A percentile compares a stretch with the other conserved stretches of the same genome.
These are phyloP conservation scores for Arvicola amphibius DNA, from an alignment of 2,797 vertebrate genomes.

Conservation along the genomic window DNA sequence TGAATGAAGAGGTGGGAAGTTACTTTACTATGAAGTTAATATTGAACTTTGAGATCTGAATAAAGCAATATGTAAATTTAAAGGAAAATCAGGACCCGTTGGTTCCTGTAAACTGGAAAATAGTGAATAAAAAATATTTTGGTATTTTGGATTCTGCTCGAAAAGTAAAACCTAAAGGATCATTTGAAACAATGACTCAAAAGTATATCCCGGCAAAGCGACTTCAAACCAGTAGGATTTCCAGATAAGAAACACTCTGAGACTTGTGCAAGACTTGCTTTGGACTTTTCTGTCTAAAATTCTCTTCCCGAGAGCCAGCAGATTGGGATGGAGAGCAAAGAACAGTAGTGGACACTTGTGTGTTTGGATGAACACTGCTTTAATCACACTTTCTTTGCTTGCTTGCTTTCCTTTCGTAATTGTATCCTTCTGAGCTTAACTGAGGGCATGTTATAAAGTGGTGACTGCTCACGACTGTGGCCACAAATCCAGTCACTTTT, in stretches of 20 bases:
- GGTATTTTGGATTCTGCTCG: not conserved
- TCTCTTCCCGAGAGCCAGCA: not conserved
- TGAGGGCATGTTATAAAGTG: not conserved
- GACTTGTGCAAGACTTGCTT: not conserved
- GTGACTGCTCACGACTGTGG: not conserved
- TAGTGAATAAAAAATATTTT: constrained; percentile 29
- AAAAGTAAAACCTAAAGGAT: constrained; percentile 24
- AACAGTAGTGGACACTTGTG: not conserved
- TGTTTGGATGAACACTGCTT: not conserved
- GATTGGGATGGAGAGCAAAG: fast-evolving
- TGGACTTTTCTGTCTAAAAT: not conserved
- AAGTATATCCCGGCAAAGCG: not conserved
- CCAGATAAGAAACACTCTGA: not conserved
- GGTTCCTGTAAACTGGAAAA: constrained; percentile 52
- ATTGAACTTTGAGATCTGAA: constrained; percentile 60
- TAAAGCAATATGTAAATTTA: constrained; percentile 40
- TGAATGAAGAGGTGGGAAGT: not conserved
- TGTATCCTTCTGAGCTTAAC: not conserved
- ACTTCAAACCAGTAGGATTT: constrained; percentile 3
- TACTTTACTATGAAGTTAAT: constrained; percentile 55
- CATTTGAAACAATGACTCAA: constrained; percentile 20
- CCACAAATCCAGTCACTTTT: not conserved
- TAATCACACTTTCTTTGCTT: not conserved
- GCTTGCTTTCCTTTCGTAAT: not conserved
- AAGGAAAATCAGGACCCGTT: constrained; percentile 47